These are phyloP conservation scores for Poeciliopsis gracilis DNA, from an alignment of 2,797 vertebrate species.

Conservation along the genomic window DNA sequence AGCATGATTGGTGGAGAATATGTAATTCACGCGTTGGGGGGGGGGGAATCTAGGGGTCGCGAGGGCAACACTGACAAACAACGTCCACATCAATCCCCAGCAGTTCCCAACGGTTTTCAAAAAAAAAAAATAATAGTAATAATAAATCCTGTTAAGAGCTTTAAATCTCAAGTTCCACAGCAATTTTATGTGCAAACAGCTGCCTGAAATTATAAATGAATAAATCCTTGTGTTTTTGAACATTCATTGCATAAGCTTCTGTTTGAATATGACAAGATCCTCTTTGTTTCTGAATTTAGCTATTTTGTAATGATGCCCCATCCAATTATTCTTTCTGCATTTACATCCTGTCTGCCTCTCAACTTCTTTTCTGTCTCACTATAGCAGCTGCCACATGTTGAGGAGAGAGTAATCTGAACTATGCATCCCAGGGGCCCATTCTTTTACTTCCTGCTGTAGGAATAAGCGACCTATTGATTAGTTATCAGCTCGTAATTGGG, in stretches of 20 bases:
- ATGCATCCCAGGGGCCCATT: constrained; percentile 95
- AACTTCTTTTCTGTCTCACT: constrained; percentile 84
- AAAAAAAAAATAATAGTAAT: not conserved
- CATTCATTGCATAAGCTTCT: constrained; percentile 11
- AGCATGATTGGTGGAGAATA: constrained; percentile 31
- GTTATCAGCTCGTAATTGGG: constrained; percentile 99
- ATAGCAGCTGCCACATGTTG: constrained; percentile 92
- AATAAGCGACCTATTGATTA: constrained; percentile 99
- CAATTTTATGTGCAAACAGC: not conserved
- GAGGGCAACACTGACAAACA: not conserved
- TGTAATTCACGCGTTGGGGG: not conserved
- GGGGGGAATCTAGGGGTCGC: not conserved
- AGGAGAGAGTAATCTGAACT: constrained; percentile 99
- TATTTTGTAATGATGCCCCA: constrained; percentile 10
- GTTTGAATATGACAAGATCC: constrained; percentile 13
- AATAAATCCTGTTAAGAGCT: not conserved
- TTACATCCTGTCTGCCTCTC: constrained; percentile 50
- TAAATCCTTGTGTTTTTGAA: constrained; percentile 2
- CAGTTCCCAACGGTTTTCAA: not conserved
- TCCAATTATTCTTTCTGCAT: constrained; percentile 16
- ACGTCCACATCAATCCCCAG: not conserved
- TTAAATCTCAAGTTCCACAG: not conserved
- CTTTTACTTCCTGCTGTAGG: constrained; percentile 99
- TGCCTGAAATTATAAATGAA: constrained; percentile 5
- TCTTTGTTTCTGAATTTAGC: constrained; percentile 26